Evolutionary conservation across 2,797 vertebrate species (phyloP).

Genomic region (Argentina silus): DNA sequence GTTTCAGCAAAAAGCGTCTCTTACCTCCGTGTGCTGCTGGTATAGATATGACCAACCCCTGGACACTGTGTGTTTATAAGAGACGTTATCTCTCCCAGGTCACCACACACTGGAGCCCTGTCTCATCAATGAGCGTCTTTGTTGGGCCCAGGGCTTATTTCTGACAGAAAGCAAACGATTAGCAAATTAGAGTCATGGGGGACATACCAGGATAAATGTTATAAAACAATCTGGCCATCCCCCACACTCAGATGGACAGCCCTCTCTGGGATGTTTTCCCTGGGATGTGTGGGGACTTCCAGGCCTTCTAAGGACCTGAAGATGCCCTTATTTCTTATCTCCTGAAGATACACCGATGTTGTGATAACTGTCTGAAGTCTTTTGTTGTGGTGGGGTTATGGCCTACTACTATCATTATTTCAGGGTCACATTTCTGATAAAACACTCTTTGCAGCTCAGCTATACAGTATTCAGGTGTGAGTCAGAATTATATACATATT

Average conservation of each 20-base stretch:
- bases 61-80: conserved; percentile 46
- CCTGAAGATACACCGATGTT: background rate
- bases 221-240: conserved; percentile 50
- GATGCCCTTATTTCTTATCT: background rate
- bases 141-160: conserved; percentile 67
- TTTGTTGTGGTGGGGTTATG: background rate
- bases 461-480: too few relatives aligned
- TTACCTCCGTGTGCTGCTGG: conserved; percentile 49
- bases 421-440: too few relatives aligned
- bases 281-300: background rate
- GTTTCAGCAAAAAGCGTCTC: background rate
- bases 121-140: conserved; percentile 66
- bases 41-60: conserved; percentile 29
- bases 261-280: background rate
- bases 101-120: conserved; percentile 32
- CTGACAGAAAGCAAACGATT: conserved; percentile 73
- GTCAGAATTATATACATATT: too few relatives aligned
- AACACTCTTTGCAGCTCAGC: too few relatives aligned
- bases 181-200: conserved; percentile 77
- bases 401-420: too few relatives aligned
- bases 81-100: conserved; percentile 34
- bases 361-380: background rate
- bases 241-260: background rate
- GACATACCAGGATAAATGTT: conserved; percentile 54
- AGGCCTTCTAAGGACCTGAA: background rate